Percentiles rank a stretch among this genome's conserved stretches.
Evolutionary conservation across 2,797 vertebrate species (phyloP).

Genomic region (Denticeps clupeoides): DNA sequence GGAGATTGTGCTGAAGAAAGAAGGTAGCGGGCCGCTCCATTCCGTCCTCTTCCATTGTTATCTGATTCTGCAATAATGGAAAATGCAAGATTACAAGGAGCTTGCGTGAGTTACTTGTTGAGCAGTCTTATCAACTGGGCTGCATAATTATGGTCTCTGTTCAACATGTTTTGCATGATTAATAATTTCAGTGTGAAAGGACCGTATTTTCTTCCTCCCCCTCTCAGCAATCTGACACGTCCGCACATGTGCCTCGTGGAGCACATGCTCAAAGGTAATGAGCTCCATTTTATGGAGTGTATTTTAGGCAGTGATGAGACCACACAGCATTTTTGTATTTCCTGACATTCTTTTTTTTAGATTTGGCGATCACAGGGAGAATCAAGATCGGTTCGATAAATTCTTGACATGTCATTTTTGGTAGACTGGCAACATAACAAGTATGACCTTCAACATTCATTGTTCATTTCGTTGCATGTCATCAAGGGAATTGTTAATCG

Average conservation of each 20-base stretch:
- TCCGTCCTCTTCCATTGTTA: constrained; percentile 11
- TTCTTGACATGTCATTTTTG: too few species aligned
- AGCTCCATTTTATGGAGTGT: too few species aligned
- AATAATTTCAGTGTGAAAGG: constrained; percentile 22
- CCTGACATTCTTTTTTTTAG: not conserved
- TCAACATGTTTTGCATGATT: constrained; percentile 32
- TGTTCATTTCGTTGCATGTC: too few species aligned
- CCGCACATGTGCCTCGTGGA: too few species aligned
- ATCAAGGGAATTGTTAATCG: too few species aligned
- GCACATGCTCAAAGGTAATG: too few species aligned
- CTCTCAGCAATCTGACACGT: not conserved
- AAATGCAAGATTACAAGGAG: constrained; percentile 29
- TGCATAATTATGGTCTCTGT: constrained; percentile 32
- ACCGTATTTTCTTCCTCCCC: not conserved
- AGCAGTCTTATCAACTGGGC: constrained; percentile 32
- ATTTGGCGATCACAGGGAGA: too few species aligned
- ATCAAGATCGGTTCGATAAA: too few species aligned
- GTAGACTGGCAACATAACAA: too few species aligned
- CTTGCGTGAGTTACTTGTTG: constrained; percentile 25
- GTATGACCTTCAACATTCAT: too few species aligned
- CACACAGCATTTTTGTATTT: not conserved
- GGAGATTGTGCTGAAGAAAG: too few species aligned
- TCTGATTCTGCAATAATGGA: constrained; percentile 33
- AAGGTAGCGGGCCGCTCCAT: not conserved
- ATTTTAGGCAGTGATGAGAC: not conserved